phyloP scores from a whole-genome alignment of 2,797 vertebrate species.

The Pogoniulus pusillus region DNA sequence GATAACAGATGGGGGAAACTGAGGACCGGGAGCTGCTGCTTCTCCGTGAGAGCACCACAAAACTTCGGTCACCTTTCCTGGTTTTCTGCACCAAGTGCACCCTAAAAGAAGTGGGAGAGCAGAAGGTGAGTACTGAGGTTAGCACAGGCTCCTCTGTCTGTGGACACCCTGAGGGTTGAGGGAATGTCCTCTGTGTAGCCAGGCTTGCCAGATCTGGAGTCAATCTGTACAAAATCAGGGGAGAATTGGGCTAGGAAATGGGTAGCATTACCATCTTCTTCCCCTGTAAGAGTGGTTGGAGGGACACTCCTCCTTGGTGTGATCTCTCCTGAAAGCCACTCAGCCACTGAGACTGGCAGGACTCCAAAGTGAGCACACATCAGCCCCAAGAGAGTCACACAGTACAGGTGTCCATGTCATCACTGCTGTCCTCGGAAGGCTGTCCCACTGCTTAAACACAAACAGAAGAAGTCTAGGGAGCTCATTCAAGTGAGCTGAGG shows the following conservation, averaged over 20 bases:
- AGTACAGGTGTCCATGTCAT: no score
- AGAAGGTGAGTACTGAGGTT: background rate
- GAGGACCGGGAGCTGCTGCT: background rate
- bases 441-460: background rate
- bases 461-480: background rate
- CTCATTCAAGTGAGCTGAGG: background rate
- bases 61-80: background rate
- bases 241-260: background rate
- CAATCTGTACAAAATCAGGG: background rate
- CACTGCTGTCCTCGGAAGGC: background rate
- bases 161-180: rapidly evolving
- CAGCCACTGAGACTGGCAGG: background rate
- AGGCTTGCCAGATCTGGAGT: background rate
- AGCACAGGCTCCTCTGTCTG: background rate
- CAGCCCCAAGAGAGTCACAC: rapidly evolving
- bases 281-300: background rate
- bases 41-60: rapidly evolving
- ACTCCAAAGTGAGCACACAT: rapidly evolving
- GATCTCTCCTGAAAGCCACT: background rate
- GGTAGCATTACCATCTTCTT: rapidly evolving
- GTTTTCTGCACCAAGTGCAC: background rate
- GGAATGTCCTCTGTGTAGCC: rapidly evolving
- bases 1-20: background rate
- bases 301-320: background rate
- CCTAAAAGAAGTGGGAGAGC: background rate